These are phyloP conservation scores for Deilephila porcellus DNA, from an alignment of 2,888 invertebrate species.

Conservation along the genomic window DNA sequence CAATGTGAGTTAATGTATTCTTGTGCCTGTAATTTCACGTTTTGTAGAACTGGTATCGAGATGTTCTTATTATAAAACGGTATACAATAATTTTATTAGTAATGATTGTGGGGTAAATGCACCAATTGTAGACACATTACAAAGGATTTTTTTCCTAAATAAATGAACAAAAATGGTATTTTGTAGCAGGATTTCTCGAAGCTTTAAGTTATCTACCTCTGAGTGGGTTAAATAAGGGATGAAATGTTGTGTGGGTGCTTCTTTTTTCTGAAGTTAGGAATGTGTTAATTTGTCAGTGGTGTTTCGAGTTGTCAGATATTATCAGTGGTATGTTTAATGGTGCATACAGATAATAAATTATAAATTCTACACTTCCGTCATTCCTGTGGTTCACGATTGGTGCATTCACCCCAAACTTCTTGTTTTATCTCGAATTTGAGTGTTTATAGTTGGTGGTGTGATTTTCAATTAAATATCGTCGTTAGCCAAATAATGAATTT, in stretches of 20 bases:
- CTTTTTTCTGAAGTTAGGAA: too few relatives aligned
- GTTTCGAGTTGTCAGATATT: too few relatives aligned
- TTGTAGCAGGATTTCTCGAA: too few relatives aligned
- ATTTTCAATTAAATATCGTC: constrained; percentile 31
- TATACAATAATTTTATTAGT: constrained; percentile 8
- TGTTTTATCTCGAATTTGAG: constrained; percentile 1
- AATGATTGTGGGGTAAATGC: constrained; percentile 4
- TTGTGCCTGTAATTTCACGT: constrained; percentile 17
- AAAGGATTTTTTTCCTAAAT: too few relatives aligned
- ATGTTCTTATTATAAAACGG: neutral
- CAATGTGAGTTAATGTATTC: neutral
- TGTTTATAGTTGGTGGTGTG: neutral
- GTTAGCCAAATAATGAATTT: constrained; percentile 57
- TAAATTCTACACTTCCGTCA: too few relatives aligned
- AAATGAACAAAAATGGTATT: too few relatives aligned
- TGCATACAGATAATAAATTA: too few relatives aligned
- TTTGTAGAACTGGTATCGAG: neutral
- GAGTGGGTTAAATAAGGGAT: too few relatives aligned
- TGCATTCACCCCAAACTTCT: constrained; percentile 5
- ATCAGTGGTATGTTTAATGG: too few relatives aligned
- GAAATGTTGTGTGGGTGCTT: too few relatives aligned
- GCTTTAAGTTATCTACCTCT: too few relatives aligned
- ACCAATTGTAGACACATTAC: neutral
- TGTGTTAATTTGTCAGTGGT: too few relatives aligned
- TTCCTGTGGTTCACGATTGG: neutral